Evolutionary conservation across 2,888 invertebrate species (phyloP), one percentile per base, ranked within the genome.

Genomic region (Trachelus troglodyta): DNA sequence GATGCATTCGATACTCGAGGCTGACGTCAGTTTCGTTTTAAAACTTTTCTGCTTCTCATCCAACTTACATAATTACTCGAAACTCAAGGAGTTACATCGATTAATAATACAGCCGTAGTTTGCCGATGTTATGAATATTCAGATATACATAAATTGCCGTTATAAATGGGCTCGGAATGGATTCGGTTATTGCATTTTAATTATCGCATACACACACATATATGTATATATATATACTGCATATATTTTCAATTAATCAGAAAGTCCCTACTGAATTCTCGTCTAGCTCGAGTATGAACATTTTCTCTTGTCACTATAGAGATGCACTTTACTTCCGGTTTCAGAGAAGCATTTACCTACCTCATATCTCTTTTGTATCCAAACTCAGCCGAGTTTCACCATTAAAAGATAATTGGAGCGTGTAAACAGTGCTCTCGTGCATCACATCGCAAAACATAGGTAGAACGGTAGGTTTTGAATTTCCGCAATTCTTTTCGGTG

Each of bases 161-260:
- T 34, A 71, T 71, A 71, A 71, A 31, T 23, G 71, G n/a, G 71
- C 34, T 71, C 12, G 12, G 12, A 71, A 71, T 71, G 33, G 31
- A 71, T 71, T 71, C 71, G 34, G 34, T 71, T 71, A 34, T 34
- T 71, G 71, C 12, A 71, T 3, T 71, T 71, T 71, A 71, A 71
- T 71, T 71, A 71, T 71, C 71, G 31, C 3, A 12, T 12, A 3
- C 12, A 11, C 6, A 23, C 71, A 71, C 12, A 23, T 1, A 31
- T 4, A 33, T 1, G 15, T 6, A 33, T 23, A 23, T 4, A 9
- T 23, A 23, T 56, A 56, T 23, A 56, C 56, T 15, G 2, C 9
- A 56, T 56, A 23, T 0, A 56, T 56, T 56, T 56, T 56, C 56
- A 56, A 56, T 56, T 56, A 56, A 56, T 56, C 56, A 56, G 56